Base-by-base conservation (phyloP, 1,140 invertebrate genomes). In the Aradophagus sp. region DNA sequence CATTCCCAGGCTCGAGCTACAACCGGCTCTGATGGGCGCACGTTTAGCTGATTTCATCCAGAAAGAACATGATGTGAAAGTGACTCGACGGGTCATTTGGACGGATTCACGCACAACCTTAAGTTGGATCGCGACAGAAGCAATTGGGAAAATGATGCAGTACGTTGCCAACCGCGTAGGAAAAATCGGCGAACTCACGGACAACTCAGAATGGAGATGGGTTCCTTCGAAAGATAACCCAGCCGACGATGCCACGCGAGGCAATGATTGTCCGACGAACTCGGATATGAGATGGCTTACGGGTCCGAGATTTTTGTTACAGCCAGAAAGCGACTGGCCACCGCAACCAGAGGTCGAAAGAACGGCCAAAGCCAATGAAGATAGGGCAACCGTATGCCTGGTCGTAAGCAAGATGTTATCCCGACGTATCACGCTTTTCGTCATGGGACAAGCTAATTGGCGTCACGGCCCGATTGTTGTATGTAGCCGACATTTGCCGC, bases 101-200 rank as follows among this genome's bases (percentile, higher is more conserved):
- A 75, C 12, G n/a, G 82, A 19, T 17, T 41, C 12, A 74, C 78
- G 77, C 56, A 84, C 11, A 12, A 47, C 20, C 41, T 13, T 63
- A n/a, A 0, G 16, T 0, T 53, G 59, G 48, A 45, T 63, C 8
- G 44, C 2, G 26, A 66, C 8, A 19, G 72, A 0, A n/a, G 73
- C 5, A 56, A 55, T 0, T n/a, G n/a, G n/a, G n/a, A n/a, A n/a
- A 82, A 79, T 59, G 82, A 83, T 61, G 47, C 70, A 4, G 0
- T 87, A 81, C 62, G 80, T 86, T 0, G 75, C 80, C 0, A 77
- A 86, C 42, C 44, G 84, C 3, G 45, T 86, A 1, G 67, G 67
- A 1, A 77, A 82, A 53, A 86, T 87, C 5, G 71, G 78, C 1
- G 52, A 62, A 8, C n/a, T 56, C 0, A 74, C 75, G 0, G 12